Conservation (phyloP, 1,140 invertebrate species). For the Drosophila willistoni region DNA sequence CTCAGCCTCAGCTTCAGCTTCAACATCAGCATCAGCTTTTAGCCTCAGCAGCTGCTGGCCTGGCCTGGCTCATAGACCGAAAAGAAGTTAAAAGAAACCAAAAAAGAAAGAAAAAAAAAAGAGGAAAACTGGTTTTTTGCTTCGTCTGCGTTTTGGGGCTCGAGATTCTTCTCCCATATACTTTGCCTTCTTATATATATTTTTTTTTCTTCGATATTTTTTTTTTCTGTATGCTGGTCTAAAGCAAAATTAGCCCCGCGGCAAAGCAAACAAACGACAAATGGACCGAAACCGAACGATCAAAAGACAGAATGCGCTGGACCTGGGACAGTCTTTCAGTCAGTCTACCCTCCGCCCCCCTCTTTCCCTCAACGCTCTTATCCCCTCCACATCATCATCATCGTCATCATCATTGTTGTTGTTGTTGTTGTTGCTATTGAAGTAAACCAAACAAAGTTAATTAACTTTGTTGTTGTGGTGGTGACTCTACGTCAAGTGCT, state of each 20-base stretch:
- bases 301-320: conserved; percentile 72
- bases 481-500: conserved; percentile 32
- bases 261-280: conserved; percentile 81
- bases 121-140: conserved; percentile 49
- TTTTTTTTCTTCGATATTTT: neutral
- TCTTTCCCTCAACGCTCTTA: neutral
- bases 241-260: conserved; percentile 74
- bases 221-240: conserved; percentile 20
- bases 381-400: neutral
- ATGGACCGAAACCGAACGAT: conserved; percentile 80
- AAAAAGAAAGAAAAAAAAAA: conserved; percentile 8
- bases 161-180: conserved; percentile 53
- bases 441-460: conserved; percentile 77
- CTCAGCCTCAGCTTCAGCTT: conserved; percentile 17
- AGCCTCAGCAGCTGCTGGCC: conserved; percentile 42
- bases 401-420: conserved; percentile 8
- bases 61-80: conserved; percentile 30
- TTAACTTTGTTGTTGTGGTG: conserved; percentile 64
- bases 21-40: conserved; percentile 28
- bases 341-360: conserved; percentile 31
- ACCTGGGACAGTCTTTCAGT: conserved; percentile 31
- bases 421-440: conserved; percentile 31
- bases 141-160: conserved; percentile 30
- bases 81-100: conserved; percentile 12
- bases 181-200: conserved; percentile 9